Base-by-base conservation (phyloP, 2,888 invertebrate genomes). In the Phortica okadai region DNA sequence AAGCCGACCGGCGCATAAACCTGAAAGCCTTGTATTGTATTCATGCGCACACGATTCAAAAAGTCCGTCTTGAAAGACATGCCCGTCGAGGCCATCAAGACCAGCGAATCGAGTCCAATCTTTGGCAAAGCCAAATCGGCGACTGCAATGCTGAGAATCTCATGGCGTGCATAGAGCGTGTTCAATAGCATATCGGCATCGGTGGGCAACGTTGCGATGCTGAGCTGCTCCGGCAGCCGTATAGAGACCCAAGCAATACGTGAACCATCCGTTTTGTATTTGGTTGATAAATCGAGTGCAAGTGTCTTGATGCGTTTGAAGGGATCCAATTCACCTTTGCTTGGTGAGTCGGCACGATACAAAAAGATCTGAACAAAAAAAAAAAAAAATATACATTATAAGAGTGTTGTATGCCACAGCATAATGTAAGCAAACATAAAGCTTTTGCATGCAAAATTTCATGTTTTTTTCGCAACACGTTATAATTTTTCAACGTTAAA, bases 1-100 rank as follows among this genome's bases (percentile, higher is more conserved):
- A 98, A 99, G 25, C 97, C 96, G 82, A 97, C 94, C n/a, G 98
- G 97, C 87, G 95, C 95, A 92, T 95, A 99, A 85, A 98, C 94
- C 93, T 98, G 98, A 92, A 94, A 95, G 81, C 95, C 95, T 82
- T 93, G 92, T 80, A 99, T 97, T 2, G 98, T 98, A 92, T 98
- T 99, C 97, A 99, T 98, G 78, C 98, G 94, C 11, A 98, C 96
- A 88, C 98, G 93, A 89, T 99, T 99, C 67, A 99, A 93, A 92
- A 97, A 98, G 89, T 98, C 98, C 69, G 94, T 92, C 84, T 94
- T 94, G 82, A 96, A 93, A 84, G 95, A 95, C 88, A 95, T 94
- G 82, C 94, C 93, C 66, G 94, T 93, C 80, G 94, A 94, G 59
- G 93, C 93, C 81, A 96, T 91, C 80, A 97, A 92, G 77, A 97